Conservation (phyloP, 2,888 invertebrate species). For the Slavum lentiscoides region DNA sequence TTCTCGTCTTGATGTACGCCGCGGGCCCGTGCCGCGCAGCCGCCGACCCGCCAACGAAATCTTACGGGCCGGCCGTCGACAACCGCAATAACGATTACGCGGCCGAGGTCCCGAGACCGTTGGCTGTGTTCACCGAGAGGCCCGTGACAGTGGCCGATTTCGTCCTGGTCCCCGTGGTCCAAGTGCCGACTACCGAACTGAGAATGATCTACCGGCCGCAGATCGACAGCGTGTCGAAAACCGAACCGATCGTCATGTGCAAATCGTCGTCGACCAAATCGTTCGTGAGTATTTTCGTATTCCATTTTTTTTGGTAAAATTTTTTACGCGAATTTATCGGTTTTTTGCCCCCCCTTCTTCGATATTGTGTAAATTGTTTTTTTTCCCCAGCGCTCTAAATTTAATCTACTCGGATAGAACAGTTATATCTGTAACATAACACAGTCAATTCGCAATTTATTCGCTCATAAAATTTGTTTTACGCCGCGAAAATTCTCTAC, state of each 20-base stretch:
- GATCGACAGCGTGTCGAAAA: conserved; percentile 60
- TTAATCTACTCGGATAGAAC: no score
- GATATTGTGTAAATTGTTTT: no score
- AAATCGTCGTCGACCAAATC: conserved; percentile 55
- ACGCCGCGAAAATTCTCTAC: no score
- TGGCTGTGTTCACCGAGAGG: conserved; percentile 56
- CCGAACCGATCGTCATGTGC: conserved; percentile 60
- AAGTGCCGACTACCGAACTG: conserved; percentile 55
- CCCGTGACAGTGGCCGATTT: conserved; percentile 55
- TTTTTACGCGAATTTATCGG: no score
- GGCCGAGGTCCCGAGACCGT: conserved; percentile 46
- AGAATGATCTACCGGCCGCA: conserved; percentile 59
- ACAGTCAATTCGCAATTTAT: no score
- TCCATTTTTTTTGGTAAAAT: no score
- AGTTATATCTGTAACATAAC: no score
- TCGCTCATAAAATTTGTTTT: no score
- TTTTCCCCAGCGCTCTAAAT: no score
- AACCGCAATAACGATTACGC: conserved; percentile 1
- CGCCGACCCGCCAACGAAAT: neutral
- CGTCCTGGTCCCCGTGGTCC: conserved; percentile 55
- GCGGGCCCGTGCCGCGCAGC: neutral
- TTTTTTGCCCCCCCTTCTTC: no score
- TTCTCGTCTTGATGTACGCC: neutral
- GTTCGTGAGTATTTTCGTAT: conserved; percentile 21
- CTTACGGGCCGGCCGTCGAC: conserved; percentile 10